A percentile compares a stretch with the other conserved stretches of the same genome.
Evolutionary conservation across 1,140 invertebrate species (phyloP).

Genomic region (Grapholita molesta): DNA sequence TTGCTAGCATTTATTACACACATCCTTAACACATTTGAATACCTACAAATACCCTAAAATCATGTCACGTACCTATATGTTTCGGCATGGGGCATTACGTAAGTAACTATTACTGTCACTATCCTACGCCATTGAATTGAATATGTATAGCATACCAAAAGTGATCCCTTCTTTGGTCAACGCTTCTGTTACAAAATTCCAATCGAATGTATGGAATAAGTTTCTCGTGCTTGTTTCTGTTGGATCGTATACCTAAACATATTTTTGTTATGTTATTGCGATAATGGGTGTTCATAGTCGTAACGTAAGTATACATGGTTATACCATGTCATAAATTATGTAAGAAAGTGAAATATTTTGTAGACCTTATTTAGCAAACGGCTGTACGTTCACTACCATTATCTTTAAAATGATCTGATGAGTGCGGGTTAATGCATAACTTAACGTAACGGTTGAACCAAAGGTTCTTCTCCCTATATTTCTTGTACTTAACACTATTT

Average conservation of each 20-base stretch:
- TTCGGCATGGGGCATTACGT: not conserved
- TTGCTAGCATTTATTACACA: not conserved
- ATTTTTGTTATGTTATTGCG: not conserved
- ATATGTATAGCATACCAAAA: conserved; percentile 23
- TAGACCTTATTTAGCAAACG: not conserved
- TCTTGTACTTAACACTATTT: not conserved
- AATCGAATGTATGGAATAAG: conserved; percentile 20
- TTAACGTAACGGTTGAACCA: not conserved
- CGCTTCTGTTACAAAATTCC: conserved; percentile 33
- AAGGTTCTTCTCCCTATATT: conserved; percentile 7
- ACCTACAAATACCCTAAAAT: not conserved
- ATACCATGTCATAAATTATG: conserved; percentile 4
- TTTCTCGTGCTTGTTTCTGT: not conserved
- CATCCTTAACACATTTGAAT: not conserved
- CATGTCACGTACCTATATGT: conserved; percentile 16
- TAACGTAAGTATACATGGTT: not conserved
- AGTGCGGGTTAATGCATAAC: not conserved
- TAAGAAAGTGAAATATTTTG: conserved; percentile 6
- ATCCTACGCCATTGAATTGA: conserved; percentile 16
- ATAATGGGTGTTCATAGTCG: not conserved
- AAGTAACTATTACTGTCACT: conserved; percentile 9
- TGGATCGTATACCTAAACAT: not conserved
- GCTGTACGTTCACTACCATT: conserved; percentile 3
- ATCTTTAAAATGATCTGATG: conserved; percentile 7
- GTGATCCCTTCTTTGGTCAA: conserved; percentile 27